These are phyloP conservation scores for Julus scandinavius DNA, from an alignment of 2,888 invertebrate genomes.

Conservation along the genomic window DNA sequence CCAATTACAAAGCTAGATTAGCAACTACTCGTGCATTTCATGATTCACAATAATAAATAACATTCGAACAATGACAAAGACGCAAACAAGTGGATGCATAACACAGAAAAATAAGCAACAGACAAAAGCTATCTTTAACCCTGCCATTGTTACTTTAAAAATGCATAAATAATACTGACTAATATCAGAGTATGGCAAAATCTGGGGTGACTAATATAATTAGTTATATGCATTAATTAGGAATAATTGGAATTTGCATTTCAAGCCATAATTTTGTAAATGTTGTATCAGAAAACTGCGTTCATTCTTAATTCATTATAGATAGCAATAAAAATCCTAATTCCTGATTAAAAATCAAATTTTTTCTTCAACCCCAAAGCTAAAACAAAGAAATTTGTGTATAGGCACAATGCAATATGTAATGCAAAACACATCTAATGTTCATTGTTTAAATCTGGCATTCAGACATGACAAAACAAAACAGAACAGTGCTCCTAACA, in stretches of 20 bases:
- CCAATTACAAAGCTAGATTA: background rate
- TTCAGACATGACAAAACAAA: background rate
- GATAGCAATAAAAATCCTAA: background rate
- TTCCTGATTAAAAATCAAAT: background rate
- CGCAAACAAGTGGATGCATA: background rate
- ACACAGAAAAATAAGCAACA: background rate
- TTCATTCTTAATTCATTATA: background rate
- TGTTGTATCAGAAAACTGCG: background rate
- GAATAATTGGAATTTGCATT: background rate
- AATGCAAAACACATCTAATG: background rate
- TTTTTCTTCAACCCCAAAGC: background rate
- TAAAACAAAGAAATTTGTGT: background rate
- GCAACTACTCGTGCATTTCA: background rate
- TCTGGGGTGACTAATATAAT: background rate
- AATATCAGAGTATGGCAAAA: background rate
- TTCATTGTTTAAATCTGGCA: background rate
- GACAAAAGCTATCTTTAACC: background rate
- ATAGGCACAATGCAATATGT: background rate
- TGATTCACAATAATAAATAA: background rate
- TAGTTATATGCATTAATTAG: background rate
- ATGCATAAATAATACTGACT: background rate
- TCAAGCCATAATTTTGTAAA: background rate
- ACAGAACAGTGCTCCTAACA: background rate
- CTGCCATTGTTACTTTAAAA: slow-evolving; percentile 16
- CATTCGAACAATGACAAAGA: slow-evolving; percentile 12